Evolutionary conservation across 2,113 vertebrate genomes (phyloP).

Genomic region (Pardalotus punctatus): DNA sequence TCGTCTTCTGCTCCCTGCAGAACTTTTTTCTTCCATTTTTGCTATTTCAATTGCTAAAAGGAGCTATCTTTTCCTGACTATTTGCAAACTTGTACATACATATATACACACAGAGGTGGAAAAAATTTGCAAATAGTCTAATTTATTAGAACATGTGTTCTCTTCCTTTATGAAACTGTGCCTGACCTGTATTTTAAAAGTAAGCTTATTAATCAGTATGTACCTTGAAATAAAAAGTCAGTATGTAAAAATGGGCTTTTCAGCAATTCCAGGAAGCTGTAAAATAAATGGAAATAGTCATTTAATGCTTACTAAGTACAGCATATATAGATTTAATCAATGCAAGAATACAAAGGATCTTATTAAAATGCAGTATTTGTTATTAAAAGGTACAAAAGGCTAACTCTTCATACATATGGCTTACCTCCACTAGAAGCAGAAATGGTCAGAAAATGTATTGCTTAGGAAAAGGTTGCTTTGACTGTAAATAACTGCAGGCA

Average conservation of each 20-base stretch:
- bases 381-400: conserved; percentile 7
- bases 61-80: neutral
- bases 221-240: neutral
- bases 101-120: neutral
- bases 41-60: neutral
- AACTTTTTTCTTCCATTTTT: neutral
- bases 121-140: neutral
- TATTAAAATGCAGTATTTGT: neutral
- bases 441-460: neutral
- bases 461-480: neutral
- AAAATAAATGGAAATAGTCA: conserved; percentile 2
- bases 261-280: neutral
- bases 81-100: neutral
- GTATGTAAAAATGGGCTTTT: neutral
- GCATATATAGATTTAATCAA: neutral
- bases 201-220: neutral
- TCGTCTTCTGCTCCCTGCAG: neutral
- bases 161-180: neutral
- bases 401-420: neutral
- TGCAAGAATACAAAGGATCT: conserved; percentile 2
- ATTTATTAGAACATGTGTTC: neutral
- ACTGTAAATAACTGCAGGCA: neutral
- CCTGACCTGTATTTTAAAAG: neutral
- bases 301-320: neutral
- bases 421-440: neutral